These are phyloP conservation scores for Oreocharis arfaki DNA, from an alignment of 2,113 vertebrate species.

Conservation along the genomic window DNA sequence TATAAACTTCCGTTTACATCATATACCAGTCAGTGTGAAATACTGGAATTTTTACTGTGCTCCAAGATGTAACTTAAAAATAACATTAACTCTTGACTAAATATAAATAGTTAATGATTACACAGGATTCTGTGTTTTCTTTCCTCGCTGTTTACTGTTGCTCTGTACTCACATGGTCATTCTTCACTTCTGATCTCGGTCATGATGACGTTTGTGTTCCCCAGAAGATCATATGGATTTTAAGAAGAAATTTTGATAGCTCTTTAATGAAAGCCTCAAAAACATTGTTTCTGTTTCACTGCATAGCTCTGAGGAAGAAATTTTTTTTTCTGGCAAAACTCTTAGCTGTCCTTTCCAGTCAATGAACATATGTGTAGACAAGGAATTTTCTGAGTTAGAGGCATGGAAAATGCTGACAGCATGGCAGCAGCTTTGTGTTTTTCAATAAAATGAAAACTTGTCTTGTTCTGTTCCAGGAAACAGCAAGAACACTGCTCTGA, in stretches of 20 bases:
- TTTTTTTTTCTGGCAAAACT: not conserved
- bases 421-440: not conserved
- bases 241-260: not conserved
- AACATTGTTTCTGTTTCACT: not conserved
- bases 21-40: not conserved
- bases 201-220: accelerated
- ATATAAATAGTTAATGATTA: not conserved
- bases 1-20: not conserved
- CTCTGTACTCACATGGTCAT: not conserved
- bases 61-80: not conserved
- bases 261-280: not conserved
- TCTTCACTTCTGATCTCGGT: not conserved
- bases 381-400: conserved; percentile 25
- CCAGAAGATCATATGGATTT: not conserved
- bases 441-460: not conserved
- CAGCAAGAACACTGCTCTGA: not conserved
- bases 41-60: not conserved
- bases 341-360: not conserved
- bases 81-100: not conserved
- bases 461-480: not conserved
- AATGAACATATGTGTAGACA: not conserved
- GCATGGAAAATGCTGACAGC: not conserved
- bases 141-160: not conserved
- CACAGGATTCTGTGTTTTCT: not conserved
- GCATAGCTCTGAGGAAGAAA: not conserved